Evolutionary conservation across 2,888 invertebrate species (phyloP), one percentile per base, ranked within the genome.

Genomic region (Andricus quercusramuli): DNA sequence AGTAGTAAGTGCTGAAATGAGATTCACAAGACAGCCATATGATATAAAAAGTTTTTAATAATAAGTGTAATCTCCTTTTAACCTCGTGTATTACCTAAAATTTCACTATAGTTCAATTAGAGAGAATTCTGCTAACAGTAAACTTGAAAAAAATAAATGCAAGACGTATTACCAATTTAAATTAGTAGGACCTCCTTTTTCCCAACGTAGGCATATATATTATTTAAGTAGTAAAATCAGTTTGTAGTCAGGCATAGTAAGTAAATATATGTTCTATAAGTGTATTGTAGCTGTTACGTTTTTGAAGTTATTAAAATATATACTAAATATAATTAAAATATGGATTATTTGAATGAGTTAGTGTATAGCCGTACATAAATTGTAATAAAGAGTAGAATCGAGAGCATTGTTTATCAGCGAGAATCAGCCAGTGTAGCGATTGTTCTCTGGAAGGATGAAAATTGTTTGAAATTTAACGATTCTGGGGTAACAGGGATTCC

Each of bases 401-500:
- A 65, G 37, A 8, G 17, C 32, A 37, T n/a, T 37, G 13, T 67
- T 41, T 67, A 67, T 22, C 17, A 62, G 13, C 15, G 17, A 62
- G 29, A 4, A 25, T 25, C 62, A 62, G 62, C 62, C 9, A 25
- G 25, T 62, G 5, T 62, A 25, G 11, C 25, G 25, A 62, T 62
- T 62, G 62, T 25, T 62, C 62, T n/a, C 17, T 4, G 17, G 22
- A 62, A 25, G 13, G 62, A 25, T 25, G 62, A 25, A 62, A 25
- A 62, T 25, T 62, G 25, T 25, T 22, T 25, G 62, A 62, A 25
- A 62, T 25, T 62, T 62, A 62, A 62, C 62, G 62, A 62, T 62
- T 62, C 25, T 62, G 17, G 17, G 25, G 15, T 25, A 62, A 15
- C 25, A 62, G 25, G 62, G 17, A 25, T 62, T 67, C 37, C 8